Conservation (phyloP, 1,140 invertebrate species). For the Aethina tumida region DNA sequence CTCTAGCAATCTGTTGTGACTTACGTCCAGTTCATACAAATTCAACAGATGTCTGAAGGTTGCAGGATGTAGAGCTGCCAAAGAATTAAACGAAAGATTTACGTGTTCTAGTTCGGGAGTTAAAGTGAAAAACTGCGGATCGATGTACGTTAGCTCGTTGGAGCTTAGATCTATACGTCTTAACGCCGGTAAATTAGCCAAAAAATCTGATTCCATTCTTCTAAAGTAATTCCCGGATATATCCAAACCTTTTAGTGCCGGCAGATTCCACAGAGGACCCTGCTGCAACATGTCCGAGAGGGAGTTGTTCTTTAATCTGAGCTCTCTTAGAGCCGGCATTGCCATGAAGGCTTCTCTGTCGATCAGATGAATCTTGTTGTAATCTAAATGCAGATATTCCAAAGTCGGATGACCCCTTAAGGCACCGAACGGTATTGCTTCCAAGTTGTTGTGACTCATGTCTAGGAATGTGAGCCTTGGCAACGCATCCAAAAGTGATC, state of each 20-base stretch:
- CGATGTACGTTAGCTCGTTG: conserved; percentile 61
- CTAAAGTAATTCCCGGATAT: conserved; percentile 66
- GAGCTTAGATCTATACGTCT: conserved; percentile 67
- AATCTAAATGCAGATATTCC: conserved; percentile 69
- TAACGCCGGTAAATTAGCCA: conserved; percentile 65
- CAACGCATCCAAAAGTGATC: conserved; percentile 61
- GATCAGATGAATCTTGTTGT: conserved; percentile 63
- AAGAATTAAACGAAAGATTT: conserved; percentile 65
- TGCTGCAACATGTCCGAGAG: conserved; percentile 47
- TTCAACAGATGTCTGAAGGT: conserved; percentile 63
- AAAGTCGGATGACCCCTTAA: conserved; percentile 66
- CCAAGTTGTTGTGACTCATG: conserved; percentile 61
- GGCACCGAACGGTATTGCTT: conserved; percentile 62
- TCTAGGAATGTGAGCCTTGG: conserved; percentile 68
- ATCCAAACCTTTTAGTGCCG: conserved; percentile 71
- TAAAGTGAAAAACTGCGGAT: conserved; percentile 60
- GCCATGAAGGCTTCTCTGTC: conserved; percentile 65
- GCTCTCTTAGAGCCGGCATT: conserved; percentile 71
- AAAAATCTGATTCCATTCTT: conserved; percentile 55
- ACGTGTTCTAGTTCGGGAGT: conserved; percentile 63
- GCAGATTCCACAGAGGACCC: conserved; percentile 69
- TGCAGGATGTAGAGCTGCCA: conserved; percentile 55
- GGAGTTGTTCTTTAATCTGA: conserved; percentile 70
- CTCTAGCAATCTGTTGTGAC: conserved; percentile 60
- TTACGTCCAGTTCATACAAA: conserved; percentile 69